These are phyloP conservation scores for Ceraclea dissimilis DNA, from an alignment of 2,888 invertebrate species.

Conservation along the genomic window DNA sequence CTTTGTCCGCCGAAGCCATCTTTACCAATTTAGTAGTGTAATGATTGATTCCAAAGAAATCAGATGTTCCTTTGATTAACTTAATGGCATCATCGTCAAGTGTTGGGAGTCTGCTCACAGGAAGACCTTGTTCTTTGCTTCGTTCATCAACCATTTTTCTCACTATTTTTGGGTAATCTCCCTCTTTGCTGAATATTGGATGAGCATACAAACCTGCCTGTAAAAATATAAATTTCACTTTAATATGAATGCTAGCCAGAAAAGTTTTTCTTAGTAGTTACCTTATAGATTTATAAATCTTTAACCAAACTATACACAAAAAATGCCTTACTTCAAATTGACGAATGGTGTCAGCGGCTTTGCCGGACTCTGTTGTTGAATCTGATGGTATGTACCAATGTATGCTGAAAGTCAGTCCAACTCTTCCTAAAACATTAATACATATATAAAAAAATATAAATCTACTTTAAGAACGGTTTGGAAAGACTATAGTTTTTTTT, in stretches of 20 bases:
- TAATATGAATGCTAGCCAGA: no score
- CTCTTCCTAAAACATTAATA: slow-evolving; percentile 33
- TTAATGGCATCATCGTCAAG: neutral
- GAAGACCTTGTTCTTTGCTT: slow-evolving; percentile 48
- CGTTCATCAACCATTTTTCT: slow-evolving; percentile 46
- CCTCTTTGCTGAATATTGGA: slow-evolving; percentile 51
- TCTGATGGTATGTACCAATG: slow-evolving; percentile 34
- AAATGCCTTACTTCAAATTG: slow-evolving; percentile 14
- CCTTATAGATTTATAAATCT: no score
- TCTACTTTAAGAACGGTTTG: no score
- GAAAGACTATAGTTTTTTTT: slow-evolving; percentile 5
- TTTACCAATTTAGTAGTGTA: slow-evolving; percentile 46
- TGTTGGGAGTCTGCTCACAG: neutral
- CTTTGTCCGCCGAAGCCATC: neutral
- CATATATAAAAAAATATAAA: no score
- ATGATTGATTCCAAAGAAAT: slow-evolving; percentile 65
- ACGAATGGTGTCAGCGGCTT: slow-evolving; percentile 4
- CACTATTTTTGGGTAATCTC: slow-evolving; percentile 55
- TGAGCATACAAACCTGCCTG: slow-evolving; percentile 50
- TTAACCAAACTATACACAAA: neutral
- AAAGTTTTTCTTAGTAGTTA: no score
- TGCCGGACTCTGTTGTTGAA: neutral
- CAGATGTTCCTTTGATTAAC: slow-evolving; percentile 39
- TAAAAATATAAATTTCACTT: no score
- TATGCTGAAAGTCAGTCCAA: slow-evolving; percentile 37